Evolutionary conservation across 2,888 invertebrate genomes (phyloP), one percentile per base, ranked within the genome.

Genomic region (Palloptera scutellata): DNA sequence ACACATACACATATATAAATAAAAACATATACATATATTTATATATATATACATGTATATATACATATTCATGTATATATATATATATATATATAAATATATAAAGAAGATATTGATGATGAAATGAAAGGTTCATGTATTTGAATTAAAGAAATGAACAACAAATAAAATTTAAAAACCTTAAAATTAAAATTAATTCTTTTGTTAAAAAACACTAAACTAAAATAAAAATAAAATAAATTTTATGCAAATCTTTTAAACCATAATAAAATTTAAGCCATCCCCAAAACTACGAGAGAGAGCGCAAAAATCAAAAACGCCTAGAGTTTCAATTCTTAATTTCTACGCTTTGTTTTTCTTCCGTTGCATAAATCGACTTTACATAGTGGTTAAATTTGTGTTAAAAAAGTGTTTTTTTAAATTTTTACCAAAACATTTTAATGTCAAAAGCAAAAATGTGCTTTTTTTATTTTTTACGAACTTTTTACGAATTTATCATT

Each of bases 121-220:
- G 48, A 48, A n/a, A 30, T 30, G 30, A 30, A 30, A 30, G 74
- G 78, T 79, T 80, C 77, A 79, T 81, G 81, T 81, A 81, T 82
- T 81, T 81, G 78, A 81, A 81, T 79, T 80, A 77, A 78, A 80
- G 77, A 80, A 80, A 82, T 81, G 81, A 81, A 81, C 70, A 69
- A 73, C 72, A 73, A 75, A 75, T 72, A 75, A 74, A 74, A 71
- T 69, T 72, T 68, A 74, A 74, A 76, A 30, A 30, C 2, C 30
- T 30, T 30, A 30, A 30, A 30, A 30, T 30, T 30, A 30, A 30
- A 30, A 30, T 30, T 30, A 30, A 30, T 11, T 9, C 30, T 48
- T 61, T 59, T 30, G n/a, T 51, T 61, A 13, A 51, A 48, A 15
- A 61, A 30, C 2, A 30, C 30, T 30, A 30, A 30, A 30, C 30